A percentile compares a stretch with the other conserved stretches of the same genome.
phyloP scores from a whole-genome alignment of 2,888 invertebrate species.

The Alsophila aescularia region DNA sequence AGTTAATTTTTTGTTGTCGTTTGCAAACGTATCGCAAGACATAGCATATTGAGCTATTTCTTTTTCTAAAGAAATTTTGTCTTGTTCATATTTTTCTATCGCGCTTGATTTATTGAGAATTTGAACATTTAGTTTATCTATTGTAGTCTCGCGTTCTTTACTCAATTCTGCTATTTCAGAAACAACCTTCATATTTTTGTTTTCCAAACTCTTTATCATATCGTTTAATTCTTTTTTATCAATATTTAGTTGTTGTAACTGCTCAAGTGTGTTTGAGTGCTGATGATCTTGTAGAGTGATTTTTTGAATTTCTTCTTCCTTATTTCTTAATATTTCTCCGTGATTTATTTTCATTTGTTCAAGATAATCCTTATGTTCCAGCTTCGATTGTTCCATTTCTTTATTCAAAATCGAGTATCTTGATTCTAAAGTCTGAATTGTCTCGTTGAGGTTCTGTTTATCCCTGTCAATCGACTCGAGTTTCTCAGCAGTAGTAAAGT shows the following conservation, averaged over 20 bases:
- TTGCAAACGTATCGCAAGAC: not conserved
- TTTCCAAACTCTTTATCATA: conserved; percentile 38
- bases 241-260: conserved; percentile 12
- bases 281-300: not conserved
- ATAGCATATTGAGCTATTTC: conserved; percentile 14
- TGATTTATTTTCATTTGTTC: conserved; percentile 3
- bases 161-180: conserved; percentile 26
- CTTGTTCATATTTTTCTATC: conserved; percentile 18
- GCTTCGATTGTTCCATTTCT: conserved; percentile 7
- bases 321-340: conserved; percentile 1
- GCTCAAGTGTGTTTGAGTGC: conserved; percentile 9
- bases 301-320: conserved; percentile 15
- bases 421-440: conserved; percentile 8
- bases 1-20: conserved; percentile 23
- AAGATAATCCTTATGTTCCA: not conserved
- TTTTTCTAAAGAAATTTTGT: conserved; percentile 15
- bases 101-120: conserved; percentile 11
- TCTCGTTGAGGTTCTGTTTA: conserved; percentile 9
- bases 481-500: conserved; percentile 12
- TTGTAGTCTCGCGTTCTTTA: conserved; percentile 11
- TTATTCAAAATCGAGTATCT: not conserved
- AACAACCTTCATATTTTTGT: conserved; percentile 30
- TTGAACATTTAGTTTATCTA: conserved; percentile 21
- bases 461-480: conserved; percentile 2
- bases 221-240: conserved; percentile 28